Evolutionary conservation across 92 coral and sea anemone genomes (phyloP).

Genomic region (Diadumene lineata): DNA sequence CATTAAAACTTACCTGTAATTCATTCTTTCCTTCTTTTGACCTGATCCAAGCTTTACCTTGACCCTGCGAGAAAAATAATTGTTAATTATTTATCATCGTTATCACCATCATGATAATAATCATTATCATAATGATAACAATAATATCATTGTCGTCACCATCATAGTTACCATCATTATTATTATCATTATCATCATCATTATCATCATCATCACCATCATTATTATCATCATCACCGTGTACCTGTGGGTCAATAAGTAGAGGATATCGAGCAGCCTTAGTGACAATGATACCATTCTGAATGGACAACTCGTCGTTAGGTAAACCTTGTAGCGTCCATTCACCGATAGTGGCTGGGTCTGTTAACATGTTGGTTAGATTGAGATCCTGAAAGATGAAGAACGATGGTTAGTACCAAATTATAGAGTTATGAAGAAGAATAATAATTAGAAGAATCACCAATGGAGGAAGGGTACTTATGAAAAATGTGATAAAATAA

Average conservation of each 20-base stretch:
- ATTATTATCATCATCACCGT: neutral
- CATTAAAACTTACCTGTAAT: slow-evolving; percentile 60
- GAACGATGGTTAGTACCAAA: neutral
- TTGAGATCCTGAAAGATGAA: slow-evolving; percentile 69
- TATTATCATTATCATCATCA: neutral
- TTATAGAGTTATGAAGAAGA: no score
- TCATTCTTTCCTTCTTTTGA: slow-evolving; percentile 86
- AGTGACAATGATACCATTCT: slow-evolving; percentile 97
- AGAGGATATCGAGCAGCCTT: slow-evolving; percentile 94
- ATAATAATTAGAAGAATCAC: no score
- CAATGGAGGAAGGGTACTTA: neutral
- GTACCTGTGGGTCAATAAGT: slow-evolving; percentile 95
- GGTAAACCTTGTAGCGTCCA: slow-evolving; percentile 98
- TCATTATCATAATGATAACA: neutral
- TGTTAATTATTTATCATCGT: neutral
- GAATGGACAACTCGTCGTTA: slow-evolving; percentile 93
- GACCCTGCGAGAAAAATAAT: slow-evolving; percentile 58
- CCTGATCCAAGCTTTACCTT: slow-evolving; percentile 98
- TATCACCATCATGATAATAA: neutral
- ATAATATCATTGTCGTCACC: neutral
- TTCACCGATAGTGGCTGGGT: slow-evolving; percentile 96
- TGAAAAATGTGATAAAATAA: neutral
- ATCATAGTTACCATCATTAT: neutral
- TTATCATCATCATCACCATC: neutral
- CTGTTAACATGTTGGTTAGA: slow-evolving; percentile 89